Evolutionary conservation across 2,888 invertebrate species (phyloP).

Genomic region (Cryptus armator): DNA sequence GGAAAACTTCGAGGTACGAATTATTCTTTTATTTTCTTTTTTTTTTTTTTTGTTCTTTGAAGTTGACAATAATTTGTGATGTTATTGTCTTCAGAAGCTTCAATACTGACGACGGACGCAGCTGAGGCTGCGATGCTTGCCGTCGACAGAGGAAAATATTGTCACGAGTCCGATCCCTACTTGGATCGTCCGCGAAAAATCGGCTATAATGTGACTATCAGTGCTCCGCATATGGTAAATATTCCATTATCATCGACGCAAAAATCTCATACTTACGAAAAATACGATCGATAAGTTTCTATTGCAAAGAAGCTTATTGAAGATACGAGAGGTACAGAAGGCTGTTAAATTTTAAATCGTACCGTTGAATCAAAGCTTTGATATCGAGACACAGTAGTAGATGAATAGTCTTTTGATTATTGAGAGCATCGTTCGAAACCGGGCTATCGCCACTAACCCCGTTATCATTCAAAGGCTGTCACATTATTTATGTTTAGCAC

Average conservation of each 20-base stretch:
- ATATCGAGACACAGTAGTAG: conserved; percentile 22
- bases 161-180: conserved; percentile 91
- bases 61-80: not conserved
- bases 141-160: conserved; percentile 94
- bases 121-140: conserved; percentile 94
- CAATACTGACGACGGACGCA: conserved; percentile 90
- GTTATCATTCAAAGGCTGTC: conserved; percentile 65
- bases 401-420: conserved; percentile 46
- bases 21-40: conserved; percentile 6
- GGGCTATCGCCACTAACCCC: conserved; percentile 73
- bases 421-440: conserved; percentile 61
- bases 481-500: conserved; percentile 57
- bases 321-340: not conserved
- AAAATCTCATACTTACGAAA: not conserved
- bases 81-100: conserved; percentile 88
- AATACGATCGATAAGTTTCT: not conserved
- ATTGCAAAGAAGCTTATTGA: not conserved
- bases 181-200: conserved; percentile 97
- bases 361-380: not conserved
- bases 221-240: conserved; percentile 97
- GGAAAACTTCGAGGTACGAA: conserved; percentile 91
- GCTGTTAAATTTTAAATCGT: not conserved
- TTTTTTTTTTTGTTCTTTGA: conserved; percentile 10
- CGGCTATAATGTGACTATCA: conserved; percentile 97
- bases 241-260: not conserved